Conservation (phyloP, 92 coral and sea anemone genomes). For the Palythoa grandiflora region DNA sequence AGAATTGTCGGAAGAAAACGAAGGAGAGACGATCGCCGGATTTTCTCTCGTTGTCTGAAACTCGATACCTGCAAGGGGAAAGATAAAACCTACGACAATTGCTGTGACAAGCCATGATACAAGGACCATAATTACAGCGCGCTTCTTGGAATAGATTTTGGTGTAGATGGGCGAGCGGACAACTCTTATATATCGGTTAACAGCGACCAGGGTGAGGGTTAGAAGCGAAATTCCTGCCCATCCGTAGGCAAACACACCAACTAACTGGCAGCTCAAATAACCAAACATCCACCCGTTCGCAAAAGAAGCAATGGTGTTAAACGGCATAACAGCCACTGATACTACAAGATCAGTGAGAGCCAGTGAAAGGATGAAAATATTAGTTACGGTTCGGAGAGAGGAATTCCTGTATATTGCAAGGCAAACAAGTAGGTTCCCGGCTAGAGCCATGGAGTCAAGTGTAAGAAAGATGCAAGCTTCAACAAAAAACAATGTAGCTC, state of each 20-base stretch:
- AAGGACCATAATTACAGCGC: constrained; percentile 18
- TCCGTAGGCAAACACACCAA: constrained; percentile 13
- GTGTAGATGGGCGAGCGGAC: neutral
- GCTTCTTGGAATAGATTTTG: constrained; percentile 25
- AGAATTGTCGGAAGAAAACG: neutral
- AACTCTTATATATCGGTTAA: constrained; percentile 15
- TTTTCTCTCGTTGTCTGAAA: constrained; percentile 11
- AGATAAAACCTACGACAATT: neutral
- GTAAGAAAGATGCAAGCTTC: constrained; percentile 21
- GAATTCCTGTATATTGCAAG: constrained; percentile 39
- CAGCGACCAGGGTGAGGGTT: constrained; percentile 27
- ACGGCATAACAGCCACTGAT: neutral
- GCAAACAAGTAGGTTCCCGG: constrained; percentile 20
- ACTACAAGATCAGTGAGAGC: constrained; percentile 23
- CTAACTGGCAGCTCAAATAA: constrained; percentile 10
- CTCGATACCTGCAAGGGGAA: constrained; percentile 15
- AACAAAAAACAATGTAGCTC: neutral
- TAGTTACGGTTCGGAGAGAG: constrained; percentile 12
- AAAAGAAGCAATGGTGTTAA: constrained; percentile 20
- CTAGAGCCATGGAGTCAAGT: neutral
- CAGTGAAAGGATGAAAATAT: constrained; percentile 20
- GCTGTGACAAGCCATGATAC: neutral
- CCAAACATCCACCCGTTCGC: constrained; percentile 31
- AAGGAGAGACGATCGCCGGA: constrained; percentile 33
- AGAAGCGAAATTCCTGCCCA: constrained; percentile 27